phyloP scores from a whole-genome alignment of 2,888 invertebrate genomes.

The Chorisops tibialis region DNA sequence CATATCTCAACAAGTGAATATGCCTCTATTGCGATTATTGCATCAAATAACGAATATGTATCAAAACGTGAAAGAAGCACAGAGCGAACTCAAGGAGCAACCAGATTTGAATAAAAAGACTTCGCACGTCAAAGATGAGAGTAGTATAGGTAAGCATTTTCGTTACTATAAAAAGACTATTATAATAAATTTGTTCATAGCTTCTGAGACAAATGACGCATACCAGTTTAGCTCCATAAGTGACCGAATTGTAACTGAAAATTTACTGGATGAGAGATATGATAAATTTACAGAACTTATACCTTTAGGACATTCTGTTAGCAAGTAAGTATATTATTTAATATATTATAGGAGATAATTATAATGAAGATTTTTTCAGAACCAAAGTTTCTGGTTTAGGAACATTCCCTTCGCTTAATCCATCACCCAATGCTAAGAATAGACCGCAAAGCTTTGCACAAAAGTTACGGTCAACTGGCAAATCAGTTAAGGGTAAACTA shows the following conservation, averaged over 20 bases:
- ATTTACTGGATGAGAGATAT: slow-evolving; percentile 50
- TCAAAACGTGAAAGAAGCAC: slow-evolving; percentile 93
- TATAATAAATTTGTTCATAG: slow-evolving; percentile 36
- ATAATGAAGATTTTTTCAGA: neutral
- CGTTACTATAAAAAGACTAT: neutral
- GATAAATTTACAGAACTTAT: slow-evolving; percentile 51
- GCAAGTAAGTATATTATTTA: slow-evolving; percentile 36
- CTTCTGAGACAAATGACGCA: slow-evolving; percentile 51
- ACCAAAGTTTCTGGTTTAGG: slow-evolving; percentile 44
- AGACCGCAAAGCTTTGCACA: slow-evolving; percentile 87
- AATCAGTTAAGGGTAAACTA: slow-evolving; percentile 72
- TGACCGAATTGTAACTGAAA: slow-evolving; percentile 47
- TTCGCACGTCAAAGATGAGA: slow-evolving; percentile 58
- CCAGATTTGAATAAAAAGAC: slow-evolving; percentile 49
- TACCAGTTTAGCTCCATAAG: slow-evolving; percentile 46
- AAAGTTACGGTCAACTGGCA: slow-evolving; percentile 78
- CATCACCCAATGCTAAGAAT: slow-evolving; percentile 50
- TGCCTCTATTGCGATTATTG: slow-evolving; percentile 85
- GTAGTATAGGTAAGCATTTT: slow-evolving; percentile 56
- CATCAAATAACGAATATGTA: slow-evolving; percentile 98
- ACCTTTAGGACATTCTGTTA: slow-evolving; percentile 41
- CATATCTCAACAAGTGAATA: slow-evolving; percentile 93
- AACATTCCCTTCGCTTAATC: slow-evolving; percentile 49
- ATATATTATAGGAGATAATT: neutral
- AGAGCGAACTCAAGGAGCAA: slow-evolving; percentile 81